These are phyloP conservation scores for Atrina japonica DNA, from an alignment of 2,888 invertebrate species.

Conservation along the genomic window DNA sequence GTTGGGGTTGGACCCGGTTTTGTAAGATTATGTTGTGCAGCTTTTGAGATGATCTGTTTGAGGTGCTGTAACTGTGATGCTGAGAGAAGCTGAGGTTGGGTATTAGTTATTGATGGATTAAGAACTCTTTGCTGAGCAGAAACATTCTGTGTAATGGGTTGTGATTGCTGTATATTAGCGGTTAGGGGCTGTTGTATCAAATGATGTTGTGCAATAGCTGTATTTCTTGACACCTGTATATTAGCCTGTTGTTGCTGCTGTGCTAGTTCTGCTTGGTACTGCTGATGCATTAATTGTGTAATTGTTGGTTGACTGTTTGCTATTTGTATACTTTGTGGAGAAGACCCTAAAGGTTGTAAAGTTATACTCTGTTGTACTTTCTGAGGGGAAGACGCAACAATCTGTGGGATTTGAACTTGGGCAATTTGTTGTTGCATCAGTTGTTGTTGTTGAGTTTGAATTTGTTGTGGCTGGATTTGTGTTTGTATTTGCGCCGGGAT, in stretches of 20 bases:
- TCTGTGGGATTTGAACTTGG: background rate
- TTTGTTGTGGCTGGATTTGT: slow-evolving; percentile 1
- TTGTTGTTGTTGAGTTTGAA: slow-evolving; percentile 5
- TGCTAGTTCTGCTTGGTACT: slow-evolving; percentile 17
- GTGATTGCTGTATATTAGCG: background rate
- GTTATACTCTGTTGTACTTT: slow-evolving; percentile 4
- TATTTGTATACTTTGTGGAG: too few species aligned
- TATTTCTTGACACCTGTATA: slow-evolving; percentile 30
- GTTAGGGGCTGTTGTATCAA: background rate
- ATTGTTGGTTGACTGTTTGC: slow-evolving; percentile 13
- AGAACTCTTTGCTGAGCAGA: too few species aligned
- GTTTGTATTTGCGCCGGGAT: background rate
- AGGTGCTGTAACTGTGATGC: slow-evolving; percentile 44
- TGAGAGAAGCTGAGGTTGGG: slow-evolving; percentile 32
- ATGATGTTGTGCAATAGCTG: slow-evolving; percentile 11
- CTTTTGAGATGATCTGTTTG: slow-evolving; percentile 42
- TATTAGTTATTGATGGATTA: background rate
- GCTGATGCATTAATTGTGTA: slow-evolving; percentile 24
- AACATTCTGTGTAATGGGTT: background rate
- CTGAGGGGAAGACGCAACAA: too few species aligned
- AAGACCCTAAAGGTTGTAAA: too few species aligned
- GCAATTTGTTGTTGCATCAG: slow-evolving; percentile 12
- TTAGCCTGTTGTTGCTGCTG: slow-evolving; percentile 29
- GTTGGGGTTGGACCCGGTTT: slow-evolving; percentile 34
- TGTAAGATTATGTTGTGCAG: slow-evolving; percentile 23